Evolutionary conservation across 2,888 invertebrate genomes (phyloP), one percentile per base, ranked within the genome.

Genomic region (Zaprionus bogoriensis): DNA sequence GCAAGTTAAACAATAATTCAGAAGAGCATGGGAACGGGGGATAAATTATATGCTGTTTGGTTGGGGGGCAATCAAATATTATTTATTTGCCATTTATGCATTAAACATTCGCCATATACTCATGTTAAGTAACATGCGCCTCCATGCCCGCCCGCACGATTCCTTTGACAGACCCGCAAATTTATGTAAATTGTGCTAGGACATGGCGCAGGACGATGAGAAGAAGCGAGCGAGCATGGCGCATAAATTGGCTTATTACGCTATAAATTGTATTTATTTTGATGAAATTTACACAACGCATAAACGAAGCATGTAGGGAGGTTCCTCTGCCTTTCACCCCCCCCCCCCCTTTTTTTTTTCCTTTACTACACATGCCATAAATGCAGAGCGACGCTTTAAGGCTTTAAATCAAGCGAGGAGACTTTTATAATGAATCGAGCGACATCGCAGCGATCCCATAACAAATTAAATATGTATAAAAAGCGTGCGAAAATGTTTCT

Each of bases 201-300:
- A 45, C 64, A 67, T 61, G 32, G 50, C 55, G 75, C 58, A 57
- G 41, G 48, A 50, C 47, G 22, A 38, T 9, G 10, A 17, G 7
- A 6, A 14, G 36, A 39, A 44, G n/a, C 27, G 25, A 27, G 63
- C 61, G 73, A 74, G 73, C 84, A 81, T 77, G 75, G 58, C 58
- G 82, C 82, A 81, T 85, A 85, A 81, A 81, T 87, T 84, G 77
- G 85, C 84, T 84, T 78, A 82, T 84, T 87, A 67, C 71, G 82
- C 82, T 80, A 87, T 87, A 87, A 87, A 87, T 87, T 86, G 73
- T 80, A 87, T 87, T 86, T 87, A 86, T 86, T 87, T 80, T 87
- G 78, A 86, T 87, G 73, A 87, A 86, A 87, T 87, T 81, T 84
- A 73, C 85, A 73, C 63, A 80, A 42, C 53, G 51, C 62, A 51